Evolutionary conservation across 2,888 invertebrate species (phyloP).

Genomic region (Cheilosia variabilis): DNA sequence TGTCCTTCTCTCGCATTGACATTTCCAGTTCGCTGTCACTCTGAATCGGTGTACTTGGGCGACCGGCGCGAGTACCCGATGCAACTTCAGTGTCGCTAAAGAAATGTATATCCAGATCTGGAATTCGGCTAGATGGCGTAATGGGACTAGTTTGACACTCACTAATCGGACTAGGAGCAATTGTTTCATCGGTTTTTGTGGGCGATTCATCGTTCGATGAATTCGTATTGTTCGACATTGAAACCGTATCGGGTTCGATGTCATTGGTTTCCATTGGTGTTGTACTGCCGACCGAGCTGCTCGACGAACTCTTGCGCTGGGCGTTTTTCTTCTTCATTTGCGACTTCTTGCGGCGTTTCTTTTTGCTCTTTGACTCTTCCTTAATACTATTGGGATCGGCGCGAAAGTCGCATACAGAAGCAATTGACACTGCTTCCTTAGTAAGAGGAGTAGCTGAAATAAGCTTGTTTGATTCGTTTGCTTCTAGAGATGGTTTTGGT

Average conservation of each 20-base stretch:
- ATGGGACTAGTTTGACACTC: constrained; percentile 78
- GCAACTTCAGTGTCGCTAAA: constrained; percentile 96
- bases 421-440: constrained; percentile 48
- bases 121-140: constrained; percentile 82
- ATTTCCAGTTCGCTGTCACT: constrained; percentile 97
- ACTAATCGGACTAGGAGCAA: constrained; percentile 78
- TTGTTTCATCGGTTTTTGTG: constrained; percentile 79
- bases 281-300: constrained; percentile 82
- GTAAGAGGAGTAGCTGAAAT: constrained; percentile 37
- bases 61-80: constrained; percentile 87
- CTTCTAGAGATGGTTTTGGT: constrained; percentile 11
- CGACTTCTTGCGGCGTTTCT: constrained; percentile 91
- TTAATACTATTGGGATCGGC: constrained; percentile 82
- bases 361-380: constrained; percentile 85
- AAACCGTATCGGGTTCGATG: constrained; percentile 79
- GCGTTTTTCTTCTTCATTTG: constrained; percentile 91
- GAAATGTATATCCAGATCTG: constrained; percentile 91
- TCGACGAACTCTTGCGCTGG: constrained; percentile 87
- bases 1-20: constrained; percentile 83
- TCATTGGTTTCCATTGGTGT: constrained; percentile 77
- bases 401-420: constrained; percentile 30
- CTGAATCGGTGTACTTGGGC: constrained; percentile 93
- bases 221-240: constrained; percentile 79
- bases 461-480: constrained; percentile 30
- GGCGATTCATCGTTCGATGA: constrained; percentile 81